A percentile compares a stretch with the other conserved stretches of the same genome.
These are phyloP conservation scores for Temnopleurus reevesii DNA, from an alignment of 53 echinoderm and acorn worm species.

Conservation along the genomic window DNA sequence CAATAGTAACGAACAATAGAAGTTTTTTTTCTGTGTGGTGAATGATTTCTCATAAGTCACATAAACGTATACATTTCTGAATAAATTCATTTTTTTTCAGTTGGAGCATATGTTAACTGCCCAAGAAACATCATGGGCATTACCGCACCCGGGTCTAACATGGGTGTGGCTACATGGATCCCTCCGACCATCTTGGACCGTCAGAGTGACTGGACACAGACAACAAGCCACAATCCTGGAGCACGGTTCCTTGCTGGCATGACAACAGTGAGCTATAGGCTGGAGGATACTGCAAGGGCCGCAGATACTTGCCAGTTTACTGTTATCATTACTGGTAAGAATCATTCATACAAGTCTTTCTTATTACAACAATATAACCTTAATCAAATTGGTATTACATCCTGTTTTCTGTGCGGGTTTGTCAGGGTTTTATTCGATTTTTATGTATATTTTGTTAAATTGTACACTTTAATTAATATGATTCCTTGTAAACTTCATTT, in stretches of 20 bases:
- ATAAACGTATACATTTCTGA: not conserved
- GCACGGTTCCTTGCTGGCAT: not conserved
- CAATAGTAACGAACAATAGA: too few species aligned
- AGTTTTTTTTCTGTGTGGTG: too few species aligned
- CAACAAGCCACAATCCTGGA: not conserved
- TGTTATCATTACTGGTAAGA: constrained; percentile 34
- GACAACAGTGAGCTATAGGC: constrained; percentile 25
- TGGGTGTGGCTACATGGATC: constrained; percentile 23
- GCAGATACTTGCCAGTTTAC: not conserved
- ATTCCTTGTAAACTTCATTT: too few species aligned
- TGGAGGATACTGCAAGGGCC: not conserved
- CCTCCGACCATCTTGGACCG: not conserved
- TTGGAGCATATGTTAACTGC: constrained; percentile 26
- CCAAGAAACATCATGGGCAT: not conserved
- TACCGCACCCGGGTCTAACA: not conserved
- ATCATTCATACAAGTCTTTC: too few species aligned
- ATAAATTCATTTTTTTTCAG: not conserved
- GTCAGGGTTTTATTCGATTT: too few species aligned
- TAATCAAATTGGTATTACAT: too few species aligned
- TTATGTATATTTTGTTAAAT: too few species aligned
- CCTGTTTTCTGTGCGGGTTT: too few species aligned
- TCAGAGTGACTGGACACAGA: not conserved
- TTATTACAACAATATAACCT: too few species aligned
- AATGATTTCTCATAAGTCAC: not conserved
- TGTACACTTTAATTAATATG: too few species aligned